Conservation (phyloP, 2,797 vertebrate genomes). For the Chiroxiphia lanceolata region DNA sequence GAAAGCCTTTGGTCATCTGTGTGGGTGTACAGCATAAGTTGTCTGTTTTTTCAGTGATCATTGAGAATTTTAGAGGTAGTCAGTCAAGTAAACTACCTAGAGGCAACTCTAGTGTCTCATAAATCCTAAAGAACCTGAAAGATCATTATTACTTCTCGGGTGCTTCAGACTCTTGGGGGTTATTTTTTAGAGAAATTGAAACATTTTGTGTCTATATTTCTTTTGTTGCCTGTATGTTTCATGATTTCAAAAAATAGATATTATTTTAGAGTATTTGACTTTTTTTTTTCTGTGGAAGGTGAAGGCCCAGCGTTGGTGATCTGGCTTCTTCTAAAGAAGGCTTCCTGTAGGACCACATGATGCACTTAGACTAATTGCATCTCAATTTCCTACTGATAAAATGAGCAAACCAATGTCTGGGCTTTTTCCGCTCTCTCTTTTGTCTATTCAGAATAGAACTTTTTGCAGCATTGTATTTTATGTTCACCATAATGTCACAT, state of each 20-base stretch:
- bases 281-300: not conserved
- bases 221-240: not conserved
- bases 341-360: not conserved
- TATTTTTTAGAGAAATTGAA: not conserved
- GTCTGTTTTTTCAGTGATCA: not conserved
- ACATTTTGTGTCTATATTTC: not conserved
- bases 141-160: not conserved
- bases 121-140: conserved; percentile 6
- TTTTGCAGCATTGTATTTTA: not conserved
- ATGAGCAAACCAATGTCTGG: not conserved
- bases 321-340: not conserved
- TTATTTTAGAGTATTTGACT: not conserved
- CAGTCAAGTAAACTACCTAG: not conserved
- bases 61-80: not conserved
- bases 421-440: not conserved
- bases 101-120: not conserved
- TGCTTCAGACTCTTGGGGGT: not conserved
- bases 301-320: not conserved
- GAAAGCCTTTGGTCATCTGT: not conserved
- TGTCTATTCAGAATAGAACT: not conserved
- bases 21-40: not conserved
- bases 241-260: not conserved
- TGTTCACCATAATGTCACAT: not conserved
- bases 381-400: not conserved
- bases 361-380: not conserved